Evolutionary conservation across 2,113 vertebrate species (phyloP).

Genomic region (Brienomyrus longianalis): DNA sequence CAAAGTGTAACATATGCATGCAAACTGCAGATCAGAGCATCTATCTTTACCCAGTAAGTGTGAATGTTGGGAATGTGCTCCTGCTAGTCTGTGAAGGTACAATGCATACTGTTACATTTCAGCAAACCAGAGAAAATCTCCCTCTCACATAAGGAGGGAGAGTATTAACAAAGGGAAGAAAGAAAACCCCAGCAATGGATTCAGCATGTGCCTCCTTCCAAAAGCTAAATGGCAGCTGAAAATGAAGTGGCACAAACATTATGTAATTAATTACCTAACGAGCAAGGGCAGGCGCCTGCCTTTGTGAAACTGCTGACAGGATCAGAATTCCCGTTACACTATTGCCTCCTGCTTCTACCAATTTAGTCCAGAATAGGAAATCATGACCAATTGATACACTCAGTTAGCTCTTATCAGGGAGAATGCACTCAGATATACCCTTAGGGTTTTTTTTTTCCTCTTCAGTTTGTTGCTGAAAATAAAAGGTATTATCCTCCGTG

Average conservation of each 20-base stretch:
- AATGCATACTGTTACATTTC: not conserved
- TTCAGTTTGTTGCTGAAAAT: conserved; percentile 77
- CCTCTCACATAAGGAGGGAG: not conserved
- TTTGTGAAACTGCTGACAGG: conserved; percentile 69
- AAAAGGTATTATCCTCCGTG: conserved; percentile 70
- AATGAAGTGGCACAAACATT: conserved; percentile 62
- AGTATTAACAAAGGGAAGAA: conserved; percentile 38
- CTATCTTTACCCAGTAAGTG: not conserved
- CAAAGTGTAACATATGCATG: not conserved
- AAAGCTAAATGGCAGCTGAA: conserved; percentile 60
- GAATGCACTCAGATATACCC: conserved; percentile 73
- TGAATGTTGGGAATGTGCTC: not conserved
- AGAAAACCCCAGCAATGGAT: conserved; percentile 38
- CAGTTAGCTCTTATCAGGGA: conserved; percentile 77
- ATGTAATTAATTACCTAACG: conserved; percentile 76
- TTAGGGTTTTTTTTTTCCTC: conserved; percentile 70
- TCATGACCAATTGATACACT: conserved; percentile 83
- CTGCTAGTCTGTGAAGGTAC: not conserved
- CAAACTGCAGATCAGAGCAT: not conserved
- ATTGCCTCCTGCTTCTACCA: conserved; percentile 61
- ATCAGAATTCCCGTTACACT: conserved; percentile 63
- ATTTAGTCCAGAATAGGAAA: conserved; percentile 79
- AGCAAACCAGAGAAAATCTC: not conserved
- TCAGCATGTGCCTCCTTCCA: conserved; percentile 37
- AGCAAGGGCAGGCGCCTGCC: conserved; percentile 59